A percentile compares a stretch with the other conserved stretches of the same genome.
Evolutionary conservation across 2,888 invertebrate species (phyloP).

Genomic region (Coleophora deauratella): DNA sequence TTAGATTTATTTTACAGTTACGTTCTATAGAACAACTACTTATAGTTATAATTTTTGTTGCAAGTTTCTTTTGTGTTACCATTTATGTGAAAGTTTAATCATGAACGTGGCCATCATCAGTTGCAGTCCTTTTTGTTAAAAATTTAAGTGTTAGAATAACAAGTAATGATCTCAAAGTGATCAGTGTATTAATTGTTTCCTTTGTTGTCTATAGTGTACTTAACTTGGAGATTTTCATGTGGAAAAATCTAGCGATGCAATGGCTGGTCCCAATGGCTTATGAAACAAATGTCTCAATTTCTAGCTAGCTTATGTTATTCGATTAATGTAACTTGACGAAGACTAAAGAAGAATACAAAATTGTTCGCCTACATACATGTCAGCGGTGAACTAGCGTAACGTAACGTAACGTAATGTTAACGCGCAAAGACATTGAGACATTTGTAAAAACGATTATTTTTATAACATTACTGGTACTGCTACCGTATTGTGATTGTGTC

Average conservation of each 20-base stretch:
- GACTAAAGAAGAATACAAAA: too few relatives aligned
- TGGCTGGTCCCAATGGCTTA: too few relatives aligned
- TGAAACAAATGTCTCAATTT: constrained; percentile 1
- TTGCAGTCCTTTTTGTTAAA: constrained; percentile 47
- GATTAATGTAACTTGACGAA: not conserved
- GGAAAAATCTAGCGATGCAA: not conserved
- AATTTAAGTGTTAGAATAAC: constrained; percentile 60
- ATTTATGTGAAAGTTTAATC: constrained; percentile 34
- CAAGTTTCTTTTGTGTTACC: constrained; percentile 55
- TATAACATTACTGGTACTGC: too few relatives aligned
- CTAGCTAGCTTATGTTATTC: not conserved
- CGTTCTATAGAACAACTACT: constrained; percentile 28
- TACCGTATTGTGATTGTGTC: constrained; percentile 33
- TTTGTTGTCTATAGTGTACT: constrained; percentile 66
- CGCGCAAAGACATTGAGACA: not conserved
- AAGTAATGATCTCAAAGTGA: constrained; percentile 67
- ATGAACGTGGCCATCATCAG: constrained; percentile 60
- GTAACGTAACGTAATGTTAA: not conserved
- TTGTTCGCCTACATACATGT: too few relatives aligned
- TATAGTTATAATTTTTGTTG: constrained; percentile 38
- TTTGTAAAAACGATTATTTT: not conserved
- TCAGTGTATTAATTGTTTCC: constrained; percentile 70
- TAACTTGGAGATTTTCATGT: constrained; percentile 30
- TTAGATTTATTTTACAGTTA: constrained; percentile 30
- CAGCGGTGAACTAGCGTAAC: too few relatives aligned